phyloP scores from a whole-genome alignment of 2,888 invertebrate genomes.

The Zootermopsis nevadensis region DNA sequence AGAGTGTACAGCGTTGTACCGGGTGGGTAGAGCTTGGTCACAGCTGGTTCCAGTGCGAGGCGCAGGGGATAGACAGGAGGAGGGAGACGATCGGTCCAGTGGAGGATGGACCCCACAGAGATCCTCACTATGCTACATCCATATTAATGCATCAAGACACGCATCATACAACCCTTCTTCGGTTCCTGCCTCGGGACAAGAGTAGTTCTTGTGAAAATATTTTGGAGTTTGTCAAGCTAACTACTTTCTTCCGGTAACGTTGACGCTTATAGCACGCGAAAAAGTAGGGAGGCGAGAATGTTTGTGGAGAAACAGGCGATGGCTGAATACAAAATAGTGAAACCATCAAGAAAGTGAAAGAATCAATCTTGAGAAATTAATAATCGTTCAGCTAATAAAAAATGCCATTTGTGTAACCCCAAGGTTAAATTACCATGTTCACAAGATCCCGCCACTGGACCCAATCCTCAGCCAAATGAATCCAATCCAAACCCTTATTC shows the following conservation, averaged over 20 bases:
- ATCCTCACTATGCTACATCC: constrained; percentile 28
- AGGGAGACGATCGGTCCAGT: constrained; percentile 1
- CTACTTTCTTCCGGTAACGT: neutral
- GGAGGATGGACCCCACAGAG: constrained; percentile 16
- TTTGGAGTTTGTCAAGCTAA: neutral
- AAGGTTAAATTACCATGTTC: too few species aligned
- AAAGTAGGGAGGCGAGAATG: neutral
- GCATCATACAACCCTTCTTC: constrained; percentile 7
- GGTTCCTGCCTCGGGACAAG: neutral
- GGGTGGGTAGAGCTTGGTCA: constrained; percentile 35
- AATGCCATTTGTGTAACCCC: too few species aligned
- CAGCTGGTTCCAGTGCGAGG: constrained; percentile 36
- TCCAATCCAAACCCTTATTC: too few species aligned
- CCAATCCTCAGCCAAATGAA: too few species aligned
- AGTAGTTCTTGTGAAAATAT: neutral
- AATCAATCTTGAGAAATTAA: too few species aligned
- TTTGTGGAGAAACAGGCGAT: neutral
- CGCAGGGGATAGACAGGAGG: neutral
- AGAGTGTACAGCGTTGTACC: constrained; percentile 11
- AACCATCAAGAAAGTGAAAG: too few species aligned
- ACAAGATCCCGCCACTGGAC: too few species aligned
- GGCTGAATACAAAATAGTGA: neutral
- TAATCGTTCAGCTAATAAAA: too few species aligned
- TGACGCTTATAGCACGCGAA: neutral
- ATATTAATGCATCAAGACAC: constrained; percentile 42